Percentiles rank a stretch among this genome's conserved stretches.
These are phyloP conservation scores for Pemphredon lugubris DNA, from an alignment of 2,888 invertebrate genomes.

Conservation along the genomic window DNA sequence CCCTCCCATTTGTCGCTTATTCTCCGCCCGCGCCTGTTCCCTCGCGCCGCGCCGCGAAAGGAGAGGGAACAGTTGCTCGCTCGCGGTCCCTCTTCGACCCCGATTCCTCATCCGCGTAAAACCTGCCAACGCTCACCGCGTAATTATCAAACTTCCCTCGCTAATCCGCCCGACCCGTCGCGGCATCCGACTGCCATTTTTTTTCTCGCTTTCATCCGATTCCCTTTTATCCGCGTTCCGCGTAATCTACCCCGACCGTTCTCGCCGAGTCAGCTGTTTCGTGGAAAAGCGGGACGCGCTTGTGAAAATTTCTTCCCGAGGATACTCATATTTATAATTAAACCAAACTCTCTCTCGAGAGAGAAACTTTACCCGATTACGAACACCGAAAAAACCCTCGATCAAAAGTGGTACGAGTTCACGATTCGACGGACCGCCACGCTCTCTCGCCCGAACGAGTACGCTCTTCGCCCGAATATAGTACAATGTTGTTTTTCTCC, in stretches of 20 bases:
- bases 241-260: constrained; percentile 11
- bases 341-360: not conserved
- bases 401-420: no score
- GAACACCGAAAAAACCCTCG: no score
- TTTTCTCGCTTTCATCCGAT: constrained; percentile 1
- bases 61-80: no score
- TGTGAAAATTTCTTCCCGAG: no score
- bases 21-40: no score
- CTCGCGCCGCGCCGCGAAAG: not conserved
- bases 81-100: constrained; percentile 8
- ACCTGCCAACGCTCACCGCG: constrained; percentile 61
- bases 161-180: constrained; percentile 61
- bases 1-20: no score
- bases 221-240: not conserved
- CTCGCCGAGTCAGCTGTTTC: constrained; percentile 37
- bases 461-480: no score
- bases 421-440: no score
- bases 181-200: not conserved
- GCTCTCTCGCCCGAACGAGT: no score
- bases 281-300: not conserved
- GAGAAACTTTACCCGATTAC: no score
- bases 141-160: constrained; percentile 73
- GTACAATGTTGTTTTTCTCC: no score
- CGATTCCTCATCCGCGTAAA: constrained; percentile 3
- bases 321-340: not conserved